phyloP scores from a whole-genome alignment of 2,113 vertebrate species.

The Nerophis lumbriciformis region DNA sequence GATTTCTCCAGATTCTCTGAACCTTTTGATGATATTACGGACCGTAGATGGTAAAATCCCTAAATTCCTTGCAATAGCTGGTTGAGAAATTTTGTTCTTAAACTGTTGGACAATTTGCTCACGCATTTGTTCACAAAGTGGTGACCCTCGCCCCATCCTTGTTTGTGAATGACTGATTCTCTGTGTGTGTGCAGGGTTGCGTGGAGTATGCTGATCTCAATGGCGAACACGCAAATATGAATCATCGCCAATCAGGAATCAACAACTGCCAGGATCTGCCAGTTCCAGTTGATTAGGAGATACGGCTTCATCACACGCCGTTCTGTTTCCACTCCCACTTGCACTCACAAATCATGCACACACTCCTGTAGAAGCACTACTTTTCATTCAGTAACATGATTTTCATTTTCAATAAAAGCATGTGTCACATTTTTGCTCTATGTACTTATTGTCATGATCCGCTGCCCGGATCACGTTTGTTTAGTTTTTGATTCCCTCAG shows the following conservation, averaged over 20 bases:
- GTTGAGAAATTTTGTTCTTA: too few relatives aligned
- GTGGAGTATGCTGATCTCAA: slow-evolving; percentile 63
- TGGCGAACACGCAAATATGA: slow-evolving; percentile 31
- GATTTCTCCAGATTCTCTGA: too few relatives aligned
- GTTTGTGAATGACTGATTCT: too few relatives aligned
- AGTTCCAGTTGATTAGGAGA: slow-evolving; percentile 47
- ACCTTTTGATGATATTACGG: too few relatives aligned
- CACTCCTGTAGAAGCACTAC: neutral
- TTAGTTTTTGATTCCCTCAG: too few relatives aligned
- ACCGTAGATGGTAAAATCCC: too few relatives aligned
- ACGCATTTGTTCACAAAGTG: too few relatives aligned
- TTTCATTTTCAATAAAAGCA: slow-evolving; percentile 33
- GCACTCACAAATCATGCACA: neutral
- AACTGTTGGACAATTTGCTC: too few relatives aligned
- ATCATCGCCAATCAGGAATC: slow-evolving; percentile 13
- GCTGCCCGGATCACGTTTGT: too few relatives aligned
- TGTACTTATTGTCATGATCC: too few relatives aligned
- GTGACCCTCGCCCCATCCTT: too few relatives aligned
- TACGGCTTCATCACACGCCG: neutral
- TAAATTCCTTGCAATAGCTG: too few relatives aligned
- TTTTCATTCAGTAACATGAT: neutral
- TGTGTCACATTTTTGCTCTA: neutral
- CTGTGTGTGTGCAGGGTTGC: slow-evolving; percentile 49
- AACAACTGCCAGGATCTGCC: slow-evolving; percentile 51
- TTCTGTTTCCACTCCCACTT: neutral